These are phyloP conservation scores for Drosophila pandora DNA, from an alignment of 1,140 invertebrate genomes.

Conservation along the genomic window DNA sequence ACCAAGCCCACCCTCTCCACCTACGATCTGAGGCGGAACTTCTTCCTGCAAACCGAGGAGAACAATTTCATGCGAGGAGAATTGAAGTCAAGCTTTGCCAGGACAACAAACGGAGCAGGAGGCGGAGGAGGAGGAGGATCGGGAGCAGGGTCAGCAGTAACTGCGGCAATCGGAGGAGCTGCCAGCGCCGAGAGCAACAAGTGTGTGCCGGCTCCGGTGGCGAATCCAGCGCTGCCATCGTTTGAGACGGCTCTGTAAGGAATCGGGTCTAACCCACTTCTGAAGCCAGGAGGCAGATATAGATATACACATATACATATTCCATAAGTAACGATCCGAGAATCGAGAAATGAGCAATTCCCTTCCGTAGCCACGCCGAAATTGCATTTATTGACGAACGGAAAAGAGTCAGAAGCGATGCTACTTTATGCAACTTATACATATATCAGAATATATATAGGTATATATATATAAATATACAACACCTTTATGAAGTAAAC, in stretches of 20 bases:
- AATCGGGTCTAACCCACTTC: slow-evolving; percentile 63
- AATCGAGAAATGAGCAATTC: slow-evolving; percentile 58
- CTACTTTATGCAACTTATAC: slow-evolving; percentile 75
- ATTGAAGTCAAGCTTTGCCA: slow-evolving; percentile 68
- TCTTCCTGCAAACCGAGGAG: slow-evolving; percentile 83
- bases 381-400: slow-evolving; percentile 49
- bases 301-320: slow-evolving; percentile 48
- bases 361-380: slow-evolving; percentile 58
- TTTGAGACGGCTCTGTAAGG: slow-evolving; percentile 77
- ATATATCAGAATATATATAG: slow-evolving; percentile 51
- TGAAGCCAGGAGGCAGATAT: slow-evolving; percentile 11
- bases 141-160: neutral
- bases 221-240: slow-evolving; percentile 61
- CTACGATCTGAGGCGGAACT: slow-evolving; percentile 79
- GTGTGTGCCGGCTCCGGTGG: slow-evolving; percentile 42
- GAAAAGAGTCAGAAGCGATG: slow-evolving; percentile 67
- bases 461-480: slow-evolving; percentile 28
- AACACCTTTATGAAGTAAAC: slow-evolving; percentile 52
- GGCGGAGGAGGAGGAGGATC: slow-evolving; percentile 2
- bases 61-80: slow-evolving; percentile 84
- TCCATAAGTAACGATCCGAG: slow-evolving; percentile 67
- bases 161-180: neutral
- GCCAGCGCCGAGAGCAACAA: slow-evolving; percentile 52
- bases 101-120: slow-evolving; percentile 23
- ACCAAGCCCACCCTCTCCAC: slow-evolving; percentile 33